Base-by-base conservation (phyloP, 2,113 vertebrate genomes). In the Rhodinocichla rosea region DNA sequence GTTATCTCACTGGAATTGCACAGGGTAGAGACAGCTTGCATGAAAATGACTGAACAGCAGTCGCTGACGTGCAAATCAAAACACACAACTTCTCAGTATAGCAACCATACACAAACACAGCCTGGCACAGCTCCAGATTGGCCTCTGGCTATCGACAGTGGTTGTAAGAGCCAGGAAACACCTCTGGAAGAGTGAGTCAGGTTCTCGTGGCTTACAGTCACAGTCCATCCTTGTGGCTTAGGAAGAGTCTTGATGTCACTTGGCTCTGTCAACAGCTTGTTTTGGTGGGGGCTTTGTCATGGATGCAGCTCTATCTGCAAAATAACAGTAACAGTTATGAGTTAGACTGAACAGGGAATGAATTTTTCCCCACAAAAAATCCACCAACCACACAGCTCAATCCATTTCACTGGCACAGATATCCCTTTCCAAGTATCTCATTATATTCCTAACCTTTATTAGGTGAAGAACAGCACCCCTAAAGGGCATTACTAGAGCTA, bases 131-230 rank as follows among this genome's bases (percentile, higher is more conserved):
- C 92, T 95, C 97, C 97, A 97, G 22, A 96, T 87, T 71, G 97
- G 97, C 89, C 97, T 97, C 77, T 98, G 97, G 2, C 98, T 96
- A 28, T 98, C 84, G 8, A 96, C 86, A 62, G 97, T 88, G 2
- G 95, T 98, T 89, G 97, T 95, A 11, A 98, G 91, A 35, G 98
- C 96, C 96, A 97, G 97, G 91, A 98, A 99, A 95, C 98, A 98
- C 55, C 92, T 95, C 96, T 98, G 98, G 82, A 98, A 98, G 64
- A 98, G 93, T 26, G 47, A 87, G 56, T 96, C 97, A 6, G 97
- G 95, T 56, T 98, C 98, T 12, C 65, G 50, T 4, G 97, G 95
- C 96, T 98, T 97, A 86, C 98, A 98, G 91, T 98, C 97, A 94
- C 96, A 98, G 96, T 98, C 97, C 92, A 98, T 95, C 35, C 78